A percentile compares a stretch with the other conserved stretches of the same genome.
These are phyloP conservation scores for Sebastes itinus DNA, from an alignment of 2,797 vertebrate genomes.

Conservation along the genomic window DNA sequence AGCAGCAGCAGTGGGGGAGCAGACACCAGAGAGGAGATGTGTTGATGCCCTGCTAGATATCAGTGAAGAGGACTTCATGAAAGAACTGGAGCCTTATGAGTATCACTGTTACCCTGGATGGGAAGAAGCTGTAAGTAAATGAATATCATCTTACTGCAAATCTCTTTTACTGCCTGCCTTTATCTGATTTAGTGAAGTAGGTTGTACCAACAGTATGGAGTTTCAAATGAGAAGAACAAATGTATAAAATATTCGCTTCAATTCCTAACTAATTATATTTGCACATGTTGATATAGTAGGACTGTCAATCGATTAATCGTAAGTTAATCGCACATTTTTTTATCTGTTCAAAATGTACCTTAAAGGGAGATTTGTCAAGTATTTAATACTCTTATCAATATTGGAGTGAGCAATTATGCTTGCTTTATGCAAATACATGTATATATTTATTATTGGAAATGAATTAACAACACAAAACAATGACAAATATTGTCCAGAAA, in stretches of 20 bases:
- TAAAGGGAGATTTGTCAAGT: no score
- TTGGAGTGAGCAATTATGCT: no score
- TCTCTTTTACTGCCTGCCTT: not conserved
- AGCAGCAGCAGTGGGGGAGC: slow-evolving; percentile 7
- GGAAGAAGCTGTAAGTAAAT: slow-evolving; percentile 88
- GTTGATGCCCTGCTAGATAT: slow-evolving; percentile 80
- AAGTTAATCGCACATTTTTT: no score
- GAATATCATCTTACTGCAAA: not conserved
- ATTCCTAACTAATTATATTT: not conserved
- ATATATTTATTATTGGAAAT: no score
- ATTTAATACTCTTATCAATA: no score
- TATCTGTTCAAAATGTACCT: no score
- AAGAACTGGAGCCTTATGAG: slow-evolving; percentile 71
- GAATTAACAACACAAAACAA: no score
- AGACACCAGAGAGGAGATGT: slow-evolving; percentile 62
- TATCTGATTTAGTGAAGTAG: not conserved
- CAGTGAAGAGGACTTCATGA: slow-evolving; percentile 77
- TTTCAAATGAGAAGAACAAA: not conserved
- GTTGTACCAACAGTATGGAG: not conserved
- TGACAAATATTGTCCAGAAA: no score
- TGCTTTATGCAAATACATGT: no score
- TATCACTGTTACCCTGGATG: slow-evolving; percentile 75
- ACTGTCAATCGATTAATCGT: no score
- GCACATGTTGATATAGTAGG: not conserved
- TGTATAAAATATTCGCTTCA: not conserved